Conservation (phyloP, 2,113 vertebrate genomes). For the Hirundichthys speculiger region DNA sequence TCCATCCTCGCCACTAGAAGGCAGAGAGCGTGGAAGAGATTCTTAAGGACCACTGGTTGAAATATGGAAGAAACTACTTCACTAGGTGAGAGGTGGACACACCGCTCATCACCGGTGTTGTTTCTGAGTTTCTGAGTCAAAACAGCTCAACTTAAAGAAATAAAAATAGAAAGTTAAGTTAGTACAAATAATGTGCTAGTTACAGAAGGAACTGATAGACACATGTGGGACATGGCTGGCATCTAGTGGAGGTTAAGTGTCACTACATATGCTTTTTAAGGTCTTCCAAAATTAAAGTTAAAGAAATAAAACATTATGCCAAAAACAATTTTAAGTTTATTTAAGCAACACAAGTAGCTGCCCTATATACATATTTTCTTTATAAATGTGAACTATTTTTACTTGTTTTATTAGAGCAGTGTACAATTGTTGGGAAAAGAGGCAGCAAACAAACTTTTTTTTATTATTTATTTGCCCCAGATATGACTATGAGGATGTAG, state of each 20-base stretch:
- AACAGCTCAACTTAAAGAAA: too few relatives aligned
- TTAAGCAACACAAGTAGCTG: too few relatives aligned
- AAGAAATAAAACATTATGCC: background rate
- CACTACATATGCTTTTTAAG: constrained; percentile 7
- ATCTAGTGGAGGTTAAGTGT: constrained; percentile 44
- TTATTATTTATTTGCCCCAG: constrained; percentile 77
- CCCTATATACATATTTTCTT: too few relatives aligned
- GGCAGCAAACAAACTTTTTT: too few relatives aligned
- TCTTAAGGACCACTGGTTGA: constrained; percentile 93
- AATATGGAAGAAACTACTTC: constrained; percentile 95
- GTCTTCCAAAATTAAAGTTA: background rate
- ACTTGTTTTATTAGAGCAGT: too few relatives aligned
- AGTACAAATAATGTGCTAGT: too few relatives aligned
- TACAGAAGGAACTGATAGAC: too few relatives aligned
- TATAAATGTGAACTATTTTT: too few relatives aligned
- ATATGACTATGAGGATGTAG: constrained; percentile 95
- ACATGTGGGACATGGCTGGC: constrained; percentile 31
- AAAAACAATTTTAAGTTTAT: background rate
- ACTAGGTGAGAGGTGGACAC: constrained; percentile 84
- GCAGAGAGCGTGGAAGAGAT: constrained; percentile 94
- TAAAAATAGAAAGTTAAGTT: too few relatives aligned
- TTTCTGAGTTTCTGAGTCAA: too few relatives aligned
- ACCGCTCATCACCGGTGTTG: background rate
- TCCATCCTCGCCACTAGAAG: constrained; percentile 90
- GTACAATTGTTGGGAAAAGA: too few relatives aligned